Evolutionary conservation across 2,888 invertebrate species (phyloP).

Genomic region (Cremastinae sp.): DNA sequence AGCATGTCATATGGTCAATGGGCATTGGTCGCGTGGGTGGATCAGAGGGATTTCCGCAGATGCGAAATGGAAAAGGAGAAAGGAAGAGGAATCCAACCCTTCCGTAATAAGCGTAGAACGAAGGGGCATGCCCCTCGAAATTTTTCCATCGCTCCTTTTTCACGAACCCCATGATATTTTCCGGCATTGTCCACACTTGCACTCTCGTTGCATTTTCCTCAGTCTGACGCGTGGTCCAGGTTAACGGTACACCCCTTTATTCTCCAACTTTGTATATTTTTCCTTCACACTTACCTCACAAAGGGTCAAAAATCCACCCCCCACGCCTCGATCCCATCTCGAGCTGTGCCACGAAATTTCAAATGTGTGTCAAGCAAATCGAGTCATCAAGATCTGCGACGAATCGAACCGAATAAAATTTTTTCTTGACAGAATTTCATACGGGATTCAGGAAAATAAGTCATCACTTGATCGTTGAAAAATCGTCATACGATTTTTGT

Average conservation of each 20-base stretch:
- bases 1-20: constrained; percentile 80
- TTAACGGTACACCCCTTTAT: constrained; percentile 70
- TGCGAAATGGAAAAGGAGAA: constrained; percentile 66
- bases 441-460: neutral
- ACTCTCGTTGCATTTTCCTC: constrained; percentile 67
- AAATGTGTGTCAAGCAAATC: constrained; percentile 64
- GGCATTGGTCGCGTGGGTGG: constrained; percentile 74
- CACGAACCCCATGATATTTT: constrained; percentile 28
- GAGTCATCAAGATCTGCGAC: constrained; percentile 29
- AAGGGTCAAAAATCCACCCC: constrained; percentile 43
- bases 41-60: constrained; percentile 72
- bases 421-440: neutral
- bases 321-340: constrained; percentile 46
- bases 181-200: constrained; percentile 68
- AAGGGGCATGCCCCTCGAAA: constrained; percentile 67
- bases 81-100: constrained; percentile 74
- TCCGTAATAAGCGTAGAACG: constrained; percentile 76
- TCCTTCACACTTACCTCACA: neutral
- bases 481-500: too few relatives aligned
- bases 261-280: constrained; percentile 29
- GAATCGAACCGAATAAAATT: constrained; percentile 19
- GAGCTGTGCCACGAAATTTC: constrained; percentile 51
- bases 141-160: constrained; percentile 51
- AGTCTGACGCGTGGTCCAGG: constrained; percentile 69
- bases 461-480: neutral